These are phyloP conservation scores for Anthopleura sola DNA, from an alignment of 64 coral and sea anemone genomes.

Conservation along the genomic window DNA sequence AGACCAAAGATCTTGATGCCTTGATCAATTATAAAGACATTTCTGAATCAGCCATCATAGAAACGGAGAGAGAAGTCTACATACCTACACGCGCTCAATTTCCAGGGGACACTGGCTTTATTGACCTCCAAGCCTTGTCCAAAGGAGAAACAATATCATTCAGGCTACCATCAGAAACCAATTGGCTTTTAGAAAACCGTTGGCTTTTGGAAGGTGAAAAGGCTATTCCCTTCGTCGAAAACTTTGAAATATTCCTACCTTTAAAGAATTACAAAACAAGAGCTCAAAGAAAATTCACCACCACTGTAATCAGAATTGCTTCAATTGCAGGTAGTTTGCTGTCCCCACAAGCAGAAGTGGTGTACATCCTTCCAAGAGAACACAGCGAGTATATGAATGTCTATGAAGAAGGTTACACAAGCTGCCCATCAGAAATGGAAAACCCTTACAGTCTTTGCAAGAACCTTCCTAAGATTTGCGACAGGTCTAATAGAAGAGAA, in stretches of 20 bases:
- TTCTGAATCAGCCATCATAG: background rate
- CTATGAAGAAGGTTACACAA: constrained; percentile 18
- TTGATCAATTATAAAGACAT: background rate
- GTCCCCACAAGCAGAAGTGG: background rate
- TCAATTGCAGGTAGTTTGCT: constrained; percentile 12
- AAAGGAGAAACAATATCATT: constrained; percentile 18
- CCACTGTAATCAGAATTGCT: background rate
- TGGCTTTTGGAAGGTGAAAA: background rate
- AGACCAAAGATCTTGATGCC: background rate
- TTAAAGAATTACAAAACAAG: background rate
- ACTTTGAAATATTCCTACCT: constrained; percentile 34
- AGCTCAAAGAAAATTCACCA: background rate
- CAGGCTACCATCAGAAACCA: background rate
- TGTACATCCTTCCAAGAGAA: constrained; percentile 26
- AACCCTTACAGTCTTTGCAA: constrained; percentile 59
- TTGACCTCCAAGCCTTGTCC: constrained; percentile 26
- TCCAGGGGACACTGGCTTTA: constrained; percentile 36
- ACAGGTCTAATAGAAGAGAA: background rate
- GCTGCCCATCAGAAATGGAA: constrained; percentile 2
- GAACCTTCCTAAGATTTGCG: constrained; percentile 42
- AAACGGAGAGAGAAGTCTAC: constrained; percentile 4
- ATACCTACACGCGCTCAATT: constrained; percentile 39
- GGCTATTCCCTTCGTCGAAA: constrained; percentile 1
- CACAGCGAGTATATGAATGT: constrained; percentile 13
- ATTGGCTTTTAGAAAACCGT: constrained; percentile 22